phyloP scores from a whole-genome alignment of 2,888 invertebrate species.

The Chydorus sphaericus region DNA sequence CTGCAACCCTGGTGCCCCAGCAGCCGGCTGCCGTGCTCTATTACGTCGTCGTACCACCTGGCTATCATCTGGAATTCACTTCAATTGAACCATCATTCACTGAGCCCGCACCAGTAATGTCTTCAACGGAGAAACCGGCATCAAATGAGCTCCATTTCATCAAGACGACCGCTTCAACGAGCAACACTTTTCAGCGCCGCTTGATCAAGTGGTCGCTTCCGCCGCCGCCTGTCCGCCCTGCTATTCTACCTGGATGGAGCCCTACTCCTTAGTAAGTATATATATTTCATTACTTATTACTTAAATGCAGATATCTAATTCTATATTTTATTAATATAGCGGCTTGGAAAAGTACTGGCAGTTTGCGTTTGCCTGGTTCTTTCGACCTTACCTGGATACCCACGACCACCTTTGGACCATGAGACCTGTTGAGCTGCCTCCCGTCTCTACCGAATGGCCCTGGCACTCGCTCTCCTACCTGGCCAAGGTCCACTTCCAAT shows the following conservation, averaged over 20 bases:
- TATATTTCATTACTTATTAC: background rate
- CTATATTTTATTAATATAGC: background rate
- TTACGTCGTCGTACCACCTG: too few relatives aligned
- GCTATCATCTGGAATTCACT: too few relatives aligned
- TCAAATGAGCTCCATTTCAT: too few relatives aligned
- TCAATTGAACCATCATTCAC: too few relatives aligned
- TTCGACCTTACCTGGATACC: background rate
- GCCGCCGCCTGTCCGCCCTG: background rate
- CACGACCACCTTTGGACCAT: background rate
- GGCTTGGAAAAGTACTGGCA: background rate
- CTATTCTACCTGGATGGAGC: background rate
- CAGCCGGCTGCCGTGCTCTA: too few relatives aligned
- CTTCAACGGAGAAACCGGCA: too few relatives aligned
- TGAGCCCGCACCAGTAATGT: too few relatives aligned
- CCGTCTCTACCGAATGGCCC: background rate
- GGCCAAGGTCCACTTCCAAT: background rate
- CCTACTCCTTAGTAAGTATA: background rate
- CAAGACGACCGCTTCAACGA: too few relatives aligned
- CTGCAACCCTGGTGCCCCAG: too few relatives aligned
- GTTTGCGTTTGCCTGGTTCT: background rate
- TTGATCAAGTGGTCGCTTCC: background rate
- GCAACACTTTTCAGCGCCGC: background rate
- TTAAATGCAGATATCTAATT: background rate
- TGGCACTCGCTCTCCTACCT: background rate
- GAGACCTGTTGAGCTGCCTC: background rate